Conservation (phyloP, 2,888 invertebrate genomes). For the Acronicta alni region DNA sequence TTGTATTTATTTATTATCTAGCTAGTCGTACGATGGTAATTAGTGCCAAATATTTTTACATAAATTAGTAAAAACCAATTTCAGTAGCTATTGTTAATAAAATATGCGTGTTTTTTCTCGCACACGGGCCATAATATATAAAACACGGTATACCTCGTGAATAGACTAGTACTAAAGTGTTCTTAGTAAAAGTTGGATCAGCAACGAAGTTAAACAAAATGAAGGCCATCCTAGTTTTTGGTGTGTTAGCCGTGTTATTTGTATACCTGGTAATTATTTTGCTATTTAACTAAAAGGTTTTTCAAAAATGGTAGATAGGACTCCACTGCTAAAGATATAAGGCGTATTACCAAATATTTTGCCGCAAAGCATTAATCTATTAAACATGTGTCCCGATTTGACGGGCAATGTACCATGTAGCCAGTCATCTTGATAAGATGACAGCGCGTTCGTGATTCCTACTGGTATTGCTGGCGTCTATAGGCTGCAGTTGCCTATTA, state of each 20-base stretch:
- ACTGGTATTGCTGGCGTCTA: too few relatives aligned
- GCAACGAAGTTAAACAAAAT: slow-evolving; percentile 19
- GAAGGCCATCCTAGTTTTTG: slow-evolving; percentile 36
- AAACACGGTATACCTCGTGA: slow-evolving; percentile 17
- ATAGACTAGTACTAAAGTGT: slow-evolving; percentile 22
- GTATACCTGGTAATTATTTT: slow-evolving; percentile 44
- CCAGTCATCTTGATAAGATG: too few relatives aligned
- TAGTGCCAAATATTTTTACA: slow-evolving; percentile 23
- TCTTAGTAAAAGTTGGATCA: slow-evolving; percentile 5
- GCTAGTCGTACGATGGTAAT: slow-evolving; percentile 11
- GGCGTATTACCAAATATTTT: too few relatives aligned
- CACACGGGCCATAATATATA: slow-evolving; percentile 31
- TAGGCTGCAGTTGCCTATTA: too few relatives aligned
- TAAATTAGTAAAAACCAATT: slow-evolving; percentile 15
- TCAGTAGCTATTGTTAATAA: slow-evolving; percentile 36
- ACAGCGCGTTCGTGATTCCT: too few relatives aligned
- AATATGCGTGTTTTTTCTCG: slow-evolving; percentile 22
- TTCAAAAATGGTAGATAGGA: too few relatives aligned
- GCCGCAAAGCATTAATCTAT: too few relatives aligned
- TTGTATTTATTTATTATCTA: too few relatives aligned
- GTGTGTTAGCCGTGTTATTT: slow-evolving; percentile 33
- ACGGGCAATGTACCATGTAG: too few relatives aligned
- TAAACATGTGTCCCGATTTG: too few relatives aligned
- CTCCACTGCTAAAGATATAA: too few relatives aligned
- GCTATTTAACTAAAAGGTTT: too few relatives aligned